A percentile compares a stretch with the other conserved stretches of the same genome.
These are phyloP conservation scores for Lampris incognitus DNA, from an alignment of 2,113 vertebrate species.

Conservation along the genomic window DNA sequence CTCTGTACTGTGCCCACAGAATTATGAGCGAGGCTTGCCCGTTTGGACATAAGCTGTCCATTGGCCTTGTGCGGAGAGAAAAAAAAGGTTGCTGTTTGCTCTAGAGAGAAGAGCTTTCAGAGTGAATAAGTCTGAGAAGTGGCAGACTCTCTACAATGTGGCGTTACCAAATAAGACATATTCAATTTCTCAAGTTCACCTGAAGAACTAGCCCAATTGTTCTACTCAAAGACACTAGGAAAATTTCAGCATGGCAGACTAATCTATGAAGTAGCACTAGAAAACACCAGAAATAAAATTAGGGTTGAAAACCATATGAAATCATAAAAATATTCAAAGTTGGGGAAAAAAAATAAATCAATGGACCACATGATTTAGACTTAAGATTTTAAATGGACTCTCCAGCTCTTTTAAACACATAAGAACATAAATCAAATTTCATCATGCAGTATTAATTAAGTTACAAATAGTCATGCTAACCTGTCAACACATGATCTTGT, in stretches of 20 bases:
- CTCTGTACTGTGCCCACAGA: constrained; percentile 63
- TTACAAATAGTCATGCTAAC: constrained; percentile 3
- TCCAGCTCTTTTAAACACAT: constrained; percentile 13
- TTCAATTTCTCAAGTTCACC: constrained; percentile 57
- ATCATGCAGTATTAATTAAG: not conserved
- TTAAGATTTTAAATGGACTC: constrained; percentile 11
- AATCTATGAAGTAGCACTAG: constrained; percentile 21
- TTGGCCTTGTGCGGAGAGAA: constrained; percentile 59
- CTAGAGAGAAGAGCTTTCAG: constrained; percentile 77
- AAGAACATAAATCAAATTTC: constrained; percentile 2
- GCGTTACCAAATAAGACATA: constrained; percentile 72
- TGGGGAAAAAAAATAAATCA: constrained; percentile 17
- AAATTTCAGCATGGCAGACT: not conserved
- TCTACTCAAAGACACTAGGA: constrained; percentile 28
- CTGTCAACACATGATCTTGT: not conserved
- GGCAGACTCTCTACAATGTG: constrained; percentile 78
- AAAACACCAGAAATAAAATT: constrained; percentile 40
- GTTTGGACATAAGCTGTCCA: constrained; percentile 68
- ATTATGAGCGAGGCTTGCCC: constrained; percentile 64
- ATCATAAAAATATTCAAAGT: not conserved
- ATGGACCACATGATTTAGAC: constrained; percentile 24
- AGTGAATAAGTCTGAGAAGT: constrained; percentile 78
- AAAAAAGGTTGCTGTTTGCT: constrained; percentile 67
- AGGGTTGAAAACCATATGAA: constrained; percentile 6
- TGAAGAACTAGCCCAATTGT: constrained; percentile 47